phyloP scores from a whole-genome alignment of 30 jellyfish, hydroid and myxozoan genomes.

The Morbakka virulenta region DNA sequence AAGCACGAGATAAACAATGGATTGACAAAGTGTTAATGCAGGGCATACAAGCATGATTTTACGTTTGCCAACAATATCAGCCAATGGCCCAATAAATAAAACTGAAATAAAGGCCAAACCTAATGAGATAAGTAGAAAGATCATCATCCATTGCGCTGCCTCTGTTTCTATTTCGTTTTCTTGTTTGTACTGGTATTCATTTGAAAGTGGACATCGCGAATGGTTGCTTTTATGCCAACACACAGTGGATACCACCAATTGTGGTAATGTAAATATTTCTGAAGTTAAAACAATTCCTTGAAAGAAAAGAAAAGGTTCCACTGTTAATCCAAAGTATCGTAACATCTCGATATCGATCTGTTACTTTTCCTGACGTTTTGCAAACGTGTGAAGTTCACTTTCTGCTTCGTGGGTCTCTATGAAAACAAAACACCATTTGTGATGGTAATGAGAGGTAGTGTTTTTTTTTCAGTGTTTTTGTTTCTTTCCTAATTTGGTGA shows the following conservation, averaged over 20 bases:
- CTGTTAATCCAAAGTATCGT: too few species aligned
- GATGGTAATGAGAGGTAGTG: too few species aligned
- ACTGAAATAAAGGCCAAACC: constrained; percentile 79
- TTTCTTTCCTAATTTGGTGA: too few species aligned
- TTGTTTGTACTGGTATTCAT: neutral
- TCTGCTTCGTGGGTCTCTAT: too few species aligned
- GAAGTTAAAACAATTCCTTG: constrained; percentile 56
- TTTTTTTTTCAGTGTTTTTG: too few species aligned
- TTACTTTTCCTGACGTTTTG: too few species aligned
- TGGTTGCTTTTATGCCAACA: constrained; percentile 58
- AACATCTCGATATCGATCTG: too few species aligned
- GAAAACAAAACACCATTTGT: too few species aligned
- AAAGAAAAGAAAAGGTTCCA: constrained; percentile 74
- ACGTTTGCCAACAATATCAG: constrained; percentile 79
- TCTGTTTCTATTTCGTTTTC: constrained; percentile 43
- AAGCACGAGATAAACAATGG: constrained; percentile 46
- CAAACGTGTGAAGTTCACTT: too few species aligned
- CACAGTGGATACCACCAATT: constrained; percentile 58
- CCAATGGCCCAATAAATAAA: constrained; percentile 89
- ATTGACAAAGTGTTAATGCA: constrained; percentile 60
- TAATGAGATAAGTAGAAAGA: constrained; percentile 41
- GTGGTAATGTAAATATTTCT: constrained; percentile 71
- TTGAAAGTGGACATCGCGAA: constrained; percentile 41
- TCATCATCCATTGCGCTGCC: constrained; percentile 74
- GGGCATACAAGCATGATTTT: constrained; percentile 76